Conservation (phyloP, 2,888 invertebrate genomes). For the Smittia aterrima region DNA sequence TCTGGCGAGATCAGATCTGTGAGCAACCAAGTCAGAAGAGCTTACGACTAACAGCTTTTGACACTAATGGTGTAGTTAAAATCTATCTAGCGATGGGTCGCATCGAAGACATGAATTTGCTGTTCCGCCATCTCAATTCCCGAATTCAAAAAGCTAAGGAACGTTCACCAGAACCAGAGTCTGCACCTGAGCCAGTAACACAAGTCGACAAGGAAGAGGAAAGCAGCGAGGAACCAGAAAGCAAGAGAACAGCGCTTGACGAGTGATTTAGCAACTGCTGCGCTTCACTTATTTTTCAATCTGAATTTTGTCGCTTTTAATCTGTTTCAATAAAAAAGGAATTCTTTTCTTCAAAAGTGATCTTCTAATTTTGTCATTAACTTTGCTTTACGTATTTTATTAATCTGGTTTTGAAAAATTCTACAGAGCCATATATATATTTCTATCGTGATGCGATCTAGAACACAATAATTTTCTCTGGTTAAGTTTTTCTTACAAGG, state of each 20-base stretch:
- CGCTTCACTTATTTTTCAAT: no score
- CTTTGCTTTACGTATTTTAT: not conserved
- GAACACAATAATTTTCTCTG: not conserved
- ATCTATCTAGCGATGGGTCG: slow-evolving; percentile 77
- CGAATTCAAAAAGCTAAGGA: slow-evolving; percentile 56
- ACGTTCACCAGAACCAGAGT: slow-evolving; percentile 46
- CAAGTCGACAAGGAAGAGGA: not conserved
- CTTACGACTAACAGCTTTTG: slow-evolving; percentile 82
- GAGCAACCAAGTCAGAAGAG: slow-evolving; percentile 85
- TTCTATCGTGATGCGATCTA: no score
- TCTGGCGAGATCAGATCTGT: slow-evolving; percentile 90
- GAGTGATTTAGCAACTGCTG: not conserved
- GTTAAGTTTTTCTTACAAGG: not conserved
- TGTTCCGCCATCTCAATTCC: slow-evolving; percentile 63
- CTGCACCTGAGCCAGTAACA: not conserved
- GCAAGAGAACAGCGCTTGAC: not conserved
- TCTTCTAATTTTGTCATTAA: not conserved
- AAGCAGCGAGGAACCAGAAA: not conserved
- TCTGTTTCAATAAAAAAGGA: no score
- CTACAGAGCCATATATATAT: not conserved
- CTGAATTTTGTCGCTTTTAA: no score
- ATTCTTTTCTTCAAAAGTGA: no score
- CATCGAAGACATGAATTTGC: slow-evolving; percentile 63
- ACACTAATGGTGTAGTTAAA: slow-evolving; percentile 76
- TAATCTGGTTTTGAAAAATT: not conserved